phyloP scores from a whole-genome alignment of 2,888 invertebrate species.

The Thyatira batis region DNA sequence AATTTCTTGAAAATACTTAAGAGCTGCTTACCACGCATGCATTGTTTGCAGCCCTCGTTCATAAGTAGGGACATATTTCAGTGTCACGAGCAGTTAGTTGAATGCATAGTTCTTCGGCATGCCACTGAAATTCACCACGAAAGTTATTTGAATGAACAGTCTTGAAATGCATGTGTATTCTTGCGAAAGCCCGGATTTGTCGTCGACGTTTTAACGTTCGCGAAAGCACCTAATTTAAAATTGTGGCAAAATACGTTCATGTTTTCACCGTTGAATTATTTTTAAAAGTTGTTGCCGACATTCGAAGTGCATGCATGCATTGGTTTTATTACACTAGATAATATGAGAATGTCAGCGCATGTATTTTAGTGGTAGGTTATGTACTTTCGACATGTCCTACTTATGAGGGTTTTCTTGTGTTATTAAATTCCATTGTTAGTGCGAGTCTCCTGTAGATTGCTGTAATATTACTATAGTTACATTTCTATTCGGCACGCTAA shows the following conservation, averaged over 20 bases:
- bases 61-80: conserved; percentile 18
- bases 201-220: conserved; percentile 19
- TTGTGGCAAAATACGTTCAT: conserved; percentile 20
- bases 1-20: not conserved
- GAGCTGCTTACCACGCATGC: not conserved
- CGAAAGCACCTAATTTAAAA: conserved; percentile 29
- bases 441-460: too few species aligned
- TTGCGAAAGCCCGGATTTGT: conserved; percentile 21
- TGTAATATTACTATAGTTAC: too few species aligned
- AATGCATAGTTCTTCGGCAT: conserved; percentile 18
- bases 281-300: not conserved
- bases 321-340: not conserved
- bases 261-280: not conserved
- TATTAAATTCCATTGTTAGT: too few species aligned
- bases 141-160: conserved; percentile 17
- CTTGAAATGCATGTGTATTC: conserved; percentile 8
- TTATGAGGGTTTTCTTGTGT: not conserved
- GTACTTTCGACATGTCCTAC: not conserved
- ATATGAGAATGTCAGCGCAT: not conserved
- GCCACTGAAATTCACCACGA: conserved; percentile 6
- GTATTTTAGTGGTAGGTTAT: too few species aligned
- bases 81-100: conserved; percentile 16
- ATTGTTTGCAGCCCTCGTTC: not conserved
- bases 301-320: not conserved
- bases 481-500: too few species aligned